Evolutionary conservation across 1,140 invertebrate species (phyloP).

Genomic region (Bursaphelenchus mucronatus): DNA sequence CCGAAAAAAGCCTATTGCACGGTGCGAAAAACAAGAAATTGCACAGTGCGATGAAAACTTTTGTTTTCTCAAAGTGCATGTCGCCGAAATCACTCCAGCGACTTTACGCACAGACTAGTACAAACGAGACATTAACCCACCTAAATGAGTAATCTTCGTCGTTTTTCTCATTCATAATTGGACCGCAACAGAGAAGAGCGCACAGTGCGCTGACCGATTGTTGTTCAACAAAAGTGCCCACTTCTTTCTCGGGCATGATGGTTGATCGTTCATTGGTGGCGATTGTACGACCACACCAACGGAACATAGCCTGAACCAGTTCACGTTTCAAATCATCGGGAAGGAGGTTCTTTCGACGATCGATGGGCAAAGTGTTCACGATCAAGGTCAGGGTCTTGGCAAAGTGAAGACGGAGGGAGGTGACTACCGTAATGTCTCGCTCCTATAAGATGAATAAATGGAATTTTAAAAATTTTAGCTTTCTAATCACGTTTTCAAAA

Average conservation of each 20-base stretch:
- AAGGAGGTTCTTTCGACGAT: slow-evolving; percentile 76
- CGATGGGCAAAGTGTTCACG: slow-evolving; percentile 88
- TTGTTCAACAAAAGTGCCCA: slow-evolving; percentile 68
- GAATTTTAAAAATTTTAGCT: slow-evolving; percentile 4
- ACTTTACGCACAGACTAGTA: no score
- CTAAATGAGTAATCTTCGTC: slow-evolving; percentile 74
- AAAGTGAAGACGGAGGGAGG: slow-evolving; percentile 82
- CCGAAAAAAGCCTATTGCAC: no score
- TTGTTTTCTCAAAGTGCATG: no score
- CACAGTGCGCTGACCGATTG: slow-evolving; percentile 78
- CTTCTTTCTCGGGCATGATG: slow-evolving; percentile 53
- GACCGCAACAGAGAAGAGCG: slow-evolving; percentile 84
- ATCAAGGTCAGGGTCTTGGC: slow-evolving; percentile 87
- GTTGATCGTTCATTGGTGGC: slow-evolving; percentile 61
- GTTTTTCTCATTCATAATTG: slow-evolving; percentile 79
- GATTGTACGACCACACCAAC: slow-evolving; percentile 77
- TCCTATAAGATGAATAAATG: slow-evolving; percentile 37
- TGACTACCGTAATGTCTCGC: slow-evolving; percentile 67
- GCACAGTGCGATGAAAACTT: no score
- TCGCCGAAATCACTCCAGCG: no score
- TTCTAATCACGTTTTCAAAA: slow-evolving; percentile 15
- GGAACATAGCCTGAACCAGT: slow-evolving; percentile 83
- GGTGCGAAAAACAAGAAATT: no score
- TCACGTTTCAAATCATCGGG: slow-evolving; percentile 79
- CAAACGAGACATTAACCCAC: no score